Conservation (phyloP, 2,888 invertebrate species). For the Aphodius granarius region DNA sequence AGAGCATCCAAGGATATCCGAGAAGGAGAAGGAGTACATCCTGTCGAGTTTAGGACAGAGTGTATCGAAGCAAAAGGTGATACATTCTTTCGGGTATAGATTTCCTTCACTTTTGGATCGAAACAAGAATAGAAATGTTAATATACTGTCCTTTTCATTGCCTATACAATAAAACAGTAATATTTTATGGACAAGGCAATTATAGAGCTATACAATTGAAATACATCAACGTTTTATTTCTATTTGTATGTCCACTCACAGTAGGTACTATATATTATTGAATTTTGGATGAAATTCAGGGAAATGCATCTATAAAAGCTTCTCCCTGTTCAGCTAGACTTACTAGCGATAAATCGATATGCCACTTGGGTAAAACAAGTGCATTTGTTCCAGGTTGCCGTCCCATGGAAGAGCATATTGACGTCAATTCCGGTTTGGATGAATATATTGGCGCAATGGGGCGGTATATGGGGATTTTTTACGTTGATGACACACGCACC, state of each 20-base stretch:
- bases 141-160: conserved; percentile 20
- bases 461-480: conserved; percentile 69
- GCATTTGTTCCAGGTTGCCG: conserved; percentile 46
- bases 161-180: no score
- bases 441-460: conserved; percentile 66
- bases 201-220: no score
- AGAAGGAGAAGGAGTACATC: conserved; percentile 62
- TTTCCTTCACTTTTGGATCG: no score
- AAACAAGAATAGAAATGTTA: neutral
- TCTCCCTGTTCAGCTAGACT: neutral
- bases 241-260: no score
- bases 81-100: no score
- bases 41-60: conserved; percentile 56
- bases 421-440: conserved; percentile 66
- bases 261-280: no score
- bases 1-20: conserved; percentile 66
- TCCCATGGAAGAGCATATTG: conserved; percentile 66
- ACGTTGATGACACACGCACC: conserved; percentile 72
- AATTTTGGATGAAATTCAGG: no score
- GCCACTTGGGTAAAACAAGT: neutral
- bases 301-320: no score
- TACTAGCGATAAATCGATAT: neutral
- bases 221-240: no score
- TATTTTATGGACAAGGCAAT: no score
- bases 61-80: conserved; percentile 19